These are phyloP conservation scores for Microhierax caerulescens DNA, from an alignment of 2,797 vertebrate genomes.

Conservation along the genomic window DNA sequence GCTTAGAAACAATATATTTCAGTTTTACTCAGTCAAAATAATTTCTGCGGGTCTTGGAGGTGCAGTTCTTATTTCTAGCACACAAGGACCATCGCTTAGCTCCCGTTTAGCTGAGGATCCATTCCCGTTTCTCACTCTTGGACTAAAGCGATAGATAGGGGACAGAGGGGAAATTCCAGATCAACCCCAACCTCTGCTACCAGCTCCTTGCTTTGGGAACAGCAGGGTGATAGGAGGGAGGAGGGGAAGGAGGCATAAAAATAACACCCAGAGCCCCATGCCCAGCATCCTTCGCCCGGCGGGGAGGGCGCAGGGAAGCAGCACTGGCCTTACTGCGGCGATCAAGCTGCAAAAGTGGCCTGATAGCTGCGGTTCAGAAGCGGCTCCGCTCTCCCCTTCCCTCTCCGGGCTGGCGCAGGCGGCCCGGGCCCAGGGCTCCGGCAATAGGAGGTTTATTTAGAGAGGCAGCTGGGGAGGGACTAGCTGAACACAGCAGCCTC, in stretches of 20 bases:
- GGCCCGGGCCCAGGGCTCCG: neutral
- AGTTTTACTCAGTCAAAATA: neutral
- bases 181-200: neutral
- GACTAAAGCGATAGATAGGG: neutral
- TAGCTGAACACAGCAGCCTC: neutral
- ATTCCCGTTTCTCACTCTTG: neutral
- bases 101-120: neutral
- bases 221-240: neutral
- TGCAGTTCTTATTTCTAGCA: neutral
- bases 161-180: neutral
- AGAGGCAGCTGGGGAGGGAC: neutral
- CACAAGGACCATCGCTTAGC: neutral
- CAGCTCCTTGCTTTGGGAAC: neutral
- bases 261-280: neutral
- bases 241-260: neutral
- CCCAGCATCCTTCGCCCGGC: neutral
- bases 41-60: neutral
- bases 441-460: neutral
- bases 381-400: neutral
- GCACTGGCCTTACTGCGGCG: rapidly evolving
- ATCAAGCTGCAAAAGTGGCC: neutral
- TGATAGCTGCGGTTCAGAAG: neutral
- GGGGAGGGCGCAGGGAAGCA: neutral
- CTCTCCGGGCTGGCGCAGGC: neutral
- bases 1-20: neutral